Evolutionary conservation across 2,113 vertebrate species (phyloP).

Genomic region (Pontoporia blainvillei): DNA sequence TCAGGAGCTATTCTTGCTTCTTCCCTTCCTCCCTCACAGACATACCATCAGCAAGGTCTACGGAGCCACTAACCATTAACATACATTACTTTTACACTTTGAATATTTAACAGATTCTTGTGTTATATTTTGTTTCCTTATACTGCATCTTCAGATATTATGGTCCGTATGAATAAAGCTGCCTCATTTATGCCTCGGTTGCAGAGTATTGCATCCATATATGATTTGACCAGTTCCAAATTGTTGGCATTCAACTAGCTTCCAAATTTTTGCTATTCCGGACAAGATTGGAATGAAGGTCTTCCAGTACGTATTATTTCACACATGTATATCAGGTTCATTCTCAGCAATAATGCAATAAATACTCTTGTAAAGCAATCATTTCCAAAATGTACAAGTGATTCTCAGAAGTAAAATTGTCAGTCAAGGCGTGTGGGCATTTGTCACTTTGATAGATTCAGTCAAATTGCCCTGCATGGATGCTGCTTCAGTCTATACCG

Average conservation of each 20-base stretch:
- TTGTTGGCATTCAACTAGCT: neutral
- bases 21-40: neutral
- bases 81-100: neutral
- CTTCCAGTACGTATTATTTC: neutral
- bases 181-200: neutral
- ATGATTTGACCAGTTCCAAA: neutral
- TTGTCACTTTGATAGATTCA: neutral
- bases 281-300: neutral
- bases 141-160: neutral
- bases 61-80: neutral
- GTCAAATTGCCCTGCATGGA: neutral
- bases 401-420: neutral
- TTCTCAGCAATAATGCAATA: neutral
- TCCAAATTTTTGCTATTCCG: neutral
- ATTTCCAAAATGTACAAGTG: accelerated
- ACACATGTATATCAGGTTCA: accelerated
- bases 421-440: neutral
- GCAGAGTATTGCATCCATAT: too few species aligned
- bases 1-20: too few species aligned
- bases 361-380: neutral
- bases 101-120: neutral
- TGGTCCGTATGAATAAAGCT: neutral
- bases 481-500: neutral
- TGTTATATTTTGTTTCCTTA: neutral
- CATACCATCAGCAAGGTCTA: neutral